A percentile compares a stretch with the other conserved stretches of the same genome.
Conservation (phyloP, 2,113 vertebrate species). For the Mugil cephalus region DNA sequence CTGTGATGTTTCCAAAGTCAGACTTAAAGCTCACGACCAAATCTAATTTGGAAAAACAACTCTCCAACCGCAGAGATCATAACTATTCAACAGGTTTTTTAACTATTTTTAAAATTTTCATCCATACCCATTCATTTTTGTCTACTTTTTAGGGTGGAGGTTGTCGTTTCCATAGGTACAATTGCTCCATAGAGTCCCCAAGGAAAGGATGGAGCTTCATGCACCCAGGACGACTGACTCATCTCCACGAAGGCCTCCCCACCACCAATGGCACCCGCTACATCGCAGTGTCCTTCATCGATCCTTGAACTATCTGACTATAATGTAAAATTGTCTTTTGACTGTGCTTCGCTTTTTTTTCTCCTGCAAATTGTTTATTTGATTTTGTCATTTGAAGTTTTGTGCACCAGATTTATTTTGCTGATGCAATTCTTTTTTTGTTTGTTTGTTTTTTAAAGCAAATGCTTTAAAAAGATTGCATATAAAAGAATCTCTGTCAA, state of each 20-base stretch:
- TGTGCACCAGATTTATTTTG: constrained; percentile 25
- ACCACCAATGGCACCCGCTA: constrained; percentile 96
- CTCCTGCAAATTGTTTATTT: neutral
- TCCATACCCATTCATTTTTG: neutral
- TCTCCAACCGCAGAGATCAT: too few species aligned
- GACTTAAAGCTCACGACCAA: too few species aligned
- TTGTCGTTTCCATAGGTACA: constrained; percentile 96
- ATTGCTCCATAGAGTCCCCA: constrained; percentile 94
- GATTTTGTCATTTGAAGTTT: constrained; percentile 19
- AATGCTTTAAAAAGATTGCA: constrained; percentile 57
- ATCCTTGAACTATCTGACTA: constrained; percentile 84
- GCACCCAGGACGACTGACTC: constrained; percentile 97
- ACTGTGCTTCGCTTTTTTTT: constrained; percentile 25
- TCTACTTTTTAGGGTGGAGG: constrained; percentile 89
- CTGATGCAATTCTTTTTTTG: constrained; percentile 19
- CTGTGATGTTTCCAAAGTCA: too few species aligned
- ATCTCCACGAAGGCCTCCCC: constrained; percentile 97
- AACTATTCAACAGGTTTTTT: too few species aligned
- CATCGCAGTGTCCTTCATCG: constrained; percentile 97
- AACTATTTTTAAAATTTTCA: too few species aligned
- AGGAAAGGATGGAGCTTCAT: constrained; percentile 99
- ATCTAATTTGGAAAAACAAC: too few species aligned
- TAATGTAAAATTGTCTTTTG: constrained; percentile 32
- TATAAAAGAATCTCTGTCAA: constrained; percentile 73
- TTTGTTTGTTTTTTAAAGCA: constrained; percentile 49